These are phyloP conservation scores for Podotricha telesiphe DNA, from an alignment of 2,888 invertebrate species.

Conservation along the genomic window DNA sequence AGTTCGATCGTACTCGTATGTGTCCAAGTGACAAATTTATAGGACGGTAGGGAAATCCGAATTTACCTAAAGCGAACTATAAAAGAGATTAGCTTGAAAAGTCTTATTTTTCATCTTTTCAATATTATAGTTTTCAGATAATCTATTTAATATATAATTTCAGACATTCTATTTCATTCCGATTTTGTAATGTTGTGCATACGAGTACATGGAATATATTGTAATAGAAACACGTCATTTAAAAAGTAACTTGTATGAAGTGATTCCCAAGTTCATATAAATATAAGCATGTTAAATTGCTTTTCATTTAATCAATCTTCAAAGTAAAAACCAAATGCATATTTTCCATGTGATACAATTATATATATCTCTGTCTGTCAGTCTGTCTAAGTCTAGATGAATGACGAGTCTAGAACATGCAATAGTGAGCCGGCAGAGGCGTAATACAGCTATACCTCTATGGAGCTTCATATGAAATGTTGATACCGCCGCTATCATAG, in stretches of 20 bases:
- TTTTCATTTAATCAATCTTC: no score
- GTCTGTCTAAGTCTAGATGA: neutral
- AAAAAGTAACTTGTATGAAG: no score
- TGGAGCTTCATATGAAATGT: neutral
- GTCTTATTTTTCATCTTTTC: no score
- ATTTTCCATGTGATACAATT: no score
- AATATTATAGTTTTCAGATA: no score
- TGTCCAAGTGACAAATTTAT: constrained; percentile 26
- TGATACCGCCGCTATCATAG: neutral
- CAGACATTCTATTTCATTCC: no score
- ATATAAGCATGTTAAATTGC: no score
- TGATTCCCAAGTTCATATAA: no score
- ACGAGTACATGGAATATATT: neutral
- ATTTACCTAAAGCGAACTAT: neutral
- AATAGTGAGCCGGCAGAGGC: neutral
- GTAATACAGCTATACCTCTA: neutral
- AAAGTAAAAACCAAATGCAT: no score
- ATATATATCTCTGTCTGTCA: no score
- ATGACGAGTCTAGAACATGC: neutral
- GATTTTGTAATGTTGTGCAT: no score
- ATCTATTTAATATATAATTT: no score
- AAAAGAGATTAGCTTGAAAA: neutral
- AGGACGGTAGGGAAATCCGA: neutral
- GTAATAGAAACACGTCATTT: neutral
- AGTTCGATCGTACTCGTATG: neutral